Conservation (phyloP, 2,888 invertebrate genomes). For the Drosophila subquinaria region DNA sequence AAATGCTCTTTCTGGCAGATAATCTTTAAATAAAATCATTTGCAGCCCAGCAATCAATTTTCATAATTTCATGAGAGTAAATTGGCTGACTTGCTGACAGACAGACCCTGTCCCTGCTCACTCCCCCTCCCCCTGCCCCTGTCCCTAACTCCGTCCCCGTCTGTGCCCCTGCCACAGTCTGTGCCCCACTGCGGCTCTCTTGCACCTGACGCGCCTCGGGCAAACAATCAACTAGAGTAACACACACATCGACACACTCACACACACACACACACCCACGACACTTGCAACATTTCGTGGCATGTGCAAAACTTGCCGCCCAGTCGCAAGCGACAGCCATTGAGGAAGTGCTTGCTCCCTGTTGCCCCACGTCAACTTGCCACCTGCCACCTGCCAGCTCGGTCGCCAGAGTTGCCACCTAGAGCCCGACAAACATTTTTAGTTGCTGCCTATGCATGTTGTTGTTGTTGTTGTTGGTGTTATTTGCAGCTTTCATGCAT, state of each 20-base stretch:
- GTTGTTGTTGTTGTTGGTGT: slow-evolving; percentile 41
- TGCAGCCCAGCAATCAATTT: slow-evolving; percentile 59
- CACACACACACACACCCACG: slow-evolving; percentile 14
- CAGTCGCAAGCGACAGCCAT: slow-evolving; percentile 36
- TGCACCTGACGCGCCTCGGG: slow-evolving; percentile 53
- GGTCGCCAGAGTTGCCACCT: slow-evolving; percentile 25
- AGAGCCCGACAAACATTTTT: slow-evolving; percentile 52
- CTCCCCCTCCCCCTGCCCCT: neutral
- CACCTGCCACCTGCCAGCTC: slow-evolving; percentile 41
- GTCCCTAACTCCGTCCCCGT: neutral
- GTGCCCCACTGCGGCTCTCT: slow-evolving; percentile 6
- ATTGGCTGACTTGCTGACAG: slow-evolving; percentile 64
- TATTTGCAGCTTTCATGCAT: slow-evolving; percentile 79
- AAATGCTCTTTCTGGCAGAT: slow-evolving; percentile 1
- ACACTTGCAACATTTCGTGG: slow-evolving; percentile 59
- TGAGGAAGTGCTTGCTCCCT: slow-evolving; percentile 35
- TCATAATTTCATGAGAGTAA: slow-evolving; percentile 69
- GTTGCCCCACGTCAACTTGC: slow-evolving; percentile 50
- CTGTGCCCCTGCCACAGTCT: neutral
- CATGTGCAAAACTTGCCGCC: slow-evolving; percentile 65
- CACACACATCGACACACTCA: slow-evolving; percentile 41
- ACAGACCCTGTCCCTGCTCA: neutral
- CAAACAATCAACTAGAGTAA: slow-evolving; percentile 70
- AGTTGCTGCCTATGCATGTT: neutral
- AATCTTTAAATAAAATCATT: slow-evolving; percentile 34